Percentiles rank a stretch among this genome's conserved stretches.
phyloP scores from a whole-genome alignment of 2,113 vertebrate genomes.

The Silurus asotus region DNA sequence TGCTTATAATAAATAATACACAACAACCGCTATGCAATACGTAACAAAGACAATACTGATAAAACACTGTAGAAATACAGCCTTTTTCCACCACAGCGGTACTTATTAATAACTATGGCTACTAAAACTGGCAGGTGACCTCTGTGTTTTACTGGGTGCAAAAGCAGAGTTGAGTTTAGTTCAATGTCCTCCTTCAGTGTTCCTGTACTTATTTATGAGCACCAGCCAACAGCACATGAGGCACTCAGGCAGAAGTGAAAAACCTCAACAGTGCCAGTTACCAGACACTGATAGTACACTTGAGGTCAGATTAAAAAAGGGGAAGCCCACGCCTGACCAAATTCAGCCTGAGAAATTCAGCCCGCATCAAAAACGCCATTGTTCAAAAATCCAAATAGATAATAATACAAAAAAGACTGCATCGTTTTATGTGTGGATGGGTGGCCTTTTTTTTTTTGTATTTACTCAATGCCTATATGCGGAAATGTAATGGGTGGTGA shows the following conservation, averaged over 20 bases:
- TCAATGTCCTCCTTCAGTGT: slow-evolving; percentile 13
- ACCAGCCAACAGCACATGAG: slow-evolving; percentile 21
- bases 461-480: slow-evolving; percentile 3
- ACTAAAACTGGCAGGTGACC: background rate
- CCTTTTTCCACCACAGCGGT: background rate
- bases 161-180: slow-evolving; percentile 39
- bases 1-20: background rate
- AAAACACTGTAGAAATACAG: background rate
- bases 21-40: background rate
- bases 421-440: background rate
- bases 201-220: slow-evolving; percentile 10
- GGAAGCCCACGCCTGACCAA: background rate
- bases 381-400: slow-evolving; percentile 9
- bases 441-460: background rate
- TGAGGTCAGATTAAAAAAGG: slow-evolving; percentile 22
- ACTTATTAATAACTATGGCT: background rate
- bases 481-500: slow-evolving; percentile 5
- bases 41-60: background rate
- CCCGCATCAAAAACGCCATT: slow-evolving; percentile 12
- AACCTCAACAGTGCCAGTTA: background rate
- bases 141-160: background rate
- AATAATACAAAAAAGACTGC: slow-evolving; percentile 24
- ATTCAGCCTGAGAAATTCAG: background rate
- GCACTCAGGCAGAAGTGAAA: slow-evolving; percentile 21
- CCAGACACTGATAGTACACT: background rate